Evolutionary conservation across 92 coral and sea anemone species (phyloP), one percentile per base, ranked within the genome.

Genomic region (Pocillopora meandrina): DNA sequence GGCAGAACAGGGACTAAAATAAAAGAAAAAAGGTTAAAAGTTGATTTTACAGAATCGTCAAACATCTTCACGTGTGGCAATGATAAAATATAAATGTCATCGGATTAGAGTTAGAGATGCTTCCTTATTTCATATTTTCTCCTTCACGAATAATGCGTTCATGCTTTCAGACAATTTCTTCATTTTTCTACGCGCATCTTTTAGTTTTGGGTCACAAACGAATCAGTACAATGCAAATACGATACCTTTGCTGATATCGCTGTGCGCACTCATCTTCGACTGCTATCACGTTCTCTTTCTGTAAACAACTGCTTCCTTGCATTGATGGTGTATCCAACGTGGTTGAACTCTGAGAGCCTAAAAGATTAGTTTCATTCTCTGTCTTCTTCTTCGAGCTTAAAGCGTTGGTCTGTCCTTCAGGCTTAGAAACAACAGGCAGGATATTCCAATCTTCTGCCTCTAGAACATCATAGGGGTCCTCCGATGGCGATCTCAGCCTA

Each of bases 1-100:
- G 23, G 88, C 66, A 56, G 76, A n/a, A 61, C 55, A 62, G 69
- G 58, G 66, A 59, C 78, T 86, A 72, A 20, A 65, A 69, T 11
- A 58, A 35, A 72, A 49, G 65, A 62, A 10, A 20, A 12, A n/a
- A 68, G 19, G 18, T 15, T 61, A 12, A 34, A 77, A 31, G 20
- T 56, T 9, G 42, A 52, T 19, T 36, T 61, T 49, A 52, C 23
- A 73, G 23, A 55, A 34, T 1, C 56, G 16, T 73, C 2, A 20
- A 5, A 26, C 12, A 18, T 5, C 18, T 14, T 18, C 66, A 62
- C 23, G 19, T n/a, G 68, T 19, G 26, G 0, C 19, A 64, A 19
- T 64, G 20, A 18, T 6, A 64, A 5, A 20, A 64, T 3, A 64
- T 64, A 21, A 4, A 19, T 12, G 68, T 64, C 14, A 5, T 16